Conservation (phyloP, 2,888 invertebrate genomes). For the Seladonia tumulorum region DNA sequence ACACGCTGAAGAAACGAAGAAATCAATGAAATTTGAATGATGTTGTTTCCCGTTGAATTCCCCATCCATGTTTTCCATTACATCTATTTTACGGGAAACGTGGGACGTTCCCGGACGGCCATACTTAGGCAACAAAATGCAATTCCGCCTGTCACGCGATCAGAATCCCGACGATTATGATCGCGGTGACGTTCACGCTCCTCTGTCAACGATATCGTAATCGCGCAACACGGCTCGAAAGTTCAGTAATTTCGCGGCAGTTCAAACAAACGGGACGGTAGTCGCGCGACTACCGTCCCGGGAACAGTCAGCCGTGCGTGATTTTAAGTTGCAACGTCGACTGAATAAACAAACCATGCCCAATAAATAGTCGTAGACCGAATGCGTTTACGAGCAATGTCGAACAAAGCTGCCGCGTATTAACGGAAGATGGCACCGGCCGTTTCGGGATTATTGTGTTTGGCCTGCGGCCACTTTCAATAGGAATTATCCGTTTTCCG, state of each 20-base stretch:
- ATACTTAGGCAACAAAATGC: neutral
- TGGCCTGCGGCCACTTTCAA: constrained; percentile 63
- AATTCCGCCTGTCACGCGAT: neutral
- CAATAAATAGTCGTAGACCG: constrained; percentile 60
- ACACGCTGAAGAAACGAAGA: neutral
- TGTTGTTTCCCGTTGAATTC: neutral
- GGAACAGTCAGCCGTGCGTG: constrained; percentile 13
- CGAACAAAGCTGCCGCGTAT: constrained; percentile 57
- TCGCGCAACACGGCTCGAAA: constrained; percentile 21
- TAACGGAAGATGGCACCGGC: constrained; percentile 64
- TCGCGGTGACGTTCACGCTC: constrained; percentile 30
- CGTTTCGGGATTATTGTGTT: constrained; percentile 57
- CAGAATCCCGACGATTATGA: neutral
- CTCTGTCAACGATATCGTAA: neutral
- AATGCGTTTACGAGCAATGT: constrained; percentile 45
- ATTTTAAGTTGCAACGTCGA: constrained; percentile 46
- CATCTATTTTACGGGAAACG: neutral
- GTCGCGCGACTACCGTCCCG: neutral
- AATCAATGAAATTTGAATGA: neutral
- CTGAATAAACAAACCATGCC: constrained; percentile 54
- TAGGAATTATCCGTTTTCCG: constrained; percentile 58
- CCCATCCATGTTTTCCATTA: neutral
- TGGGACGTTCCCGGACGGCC: neutral
- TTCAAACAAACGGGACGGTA: constrained; percentile 25
- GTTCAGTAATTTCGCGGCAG: constrained; percentile 30